Percentiles rank a stretch among this genome's conserved stretches.
Conservation (phyloP, 1,140 invertebrate species). For the Trichonephila clavipes region DNA sequence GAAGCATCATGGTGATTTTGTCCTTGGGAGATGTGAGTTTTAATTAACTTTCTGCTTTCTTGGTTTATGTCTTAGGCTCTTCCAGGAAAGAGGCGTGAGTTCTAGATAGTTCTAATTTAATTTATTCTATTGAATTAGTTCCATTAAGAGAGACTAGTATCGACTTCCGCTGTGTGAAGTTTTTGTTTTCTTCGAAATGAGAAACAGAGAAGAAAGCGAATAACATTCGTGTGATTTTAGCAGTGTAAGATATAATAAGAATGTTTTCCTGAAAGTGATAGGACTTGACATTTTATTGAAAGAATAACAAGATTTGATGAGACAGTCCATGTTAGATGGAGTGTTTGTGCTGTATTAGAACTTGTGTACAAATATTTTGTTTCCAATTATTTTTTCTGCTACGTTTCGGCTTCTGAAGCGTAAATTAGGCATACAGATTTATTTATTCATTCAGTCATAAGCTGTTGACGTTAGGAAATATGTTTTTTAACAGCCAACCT, state of each 20-base stretch:
- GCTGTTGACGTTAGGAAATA: too few species aligned
- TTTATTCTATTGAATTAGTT: conserved; percentile 32
- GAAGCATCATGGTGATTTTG: background rate
- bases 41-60: conserved; percentile 19
- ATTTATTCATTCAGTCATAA: too few species aligned
- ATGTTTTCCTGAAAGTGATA: conserved; percentile 5
- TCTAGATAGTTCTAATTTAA: background rate
- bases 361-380: background rate
- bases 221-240: background rate
- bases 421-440: too few species aligned
- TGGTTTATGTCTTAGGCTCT: background rate
- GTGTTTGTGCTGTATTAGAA: background rate
- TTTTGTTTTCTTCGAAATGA: background rate
- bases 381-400: too few species aligned
- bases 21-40: background rate
- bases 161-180: background rate
- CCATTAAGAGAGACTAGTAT: conserved; percentile 8
- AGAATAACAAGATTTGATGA: background rate
- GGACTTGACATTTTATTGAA: background rate
- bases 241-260: background rate
- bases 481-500: too few species aligned
- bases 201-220: background rate
- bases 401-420: too few species aligned
- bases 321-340: background rate
- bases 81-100: background rate